Conservation (phyloP, 2,113 vertebrate genomes). For the Capricornis sumatraensis region DNA sequence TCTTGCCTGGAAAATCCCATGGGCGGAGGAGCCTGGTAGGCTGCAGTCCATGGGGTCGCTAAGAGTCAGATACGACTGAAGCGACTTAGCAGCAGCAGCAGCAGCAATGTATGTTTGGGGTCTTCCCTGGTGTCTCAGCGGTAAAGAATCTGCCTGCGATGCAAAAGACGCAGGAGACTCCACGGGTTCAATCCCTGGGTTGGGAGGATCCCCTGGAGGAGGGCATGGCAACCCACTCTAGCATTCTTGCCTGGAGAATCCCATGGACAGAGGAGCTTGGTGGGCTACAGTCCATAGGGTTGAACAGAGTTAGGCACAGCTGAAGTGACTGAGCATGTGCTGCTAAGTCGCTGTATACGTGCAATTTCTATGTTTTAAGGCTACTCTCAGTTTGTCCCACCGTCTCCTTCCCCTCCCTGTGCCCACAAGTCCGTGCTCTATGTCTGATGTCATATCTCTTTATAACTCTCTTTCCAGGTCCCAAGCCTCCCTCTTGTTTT, state of each 20-base stretch:
- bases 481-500: background rate
- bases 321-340: background rate
- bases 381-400: background rate
- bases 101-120: background rate
- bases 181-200: background rate
- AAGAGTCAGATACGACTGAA: too few relatives aligned
- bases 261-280: background rate
- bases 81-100: too few relatives aligned
- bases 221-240: background rate
- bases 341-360: background rate
- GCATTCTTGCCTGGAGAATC: background rate
- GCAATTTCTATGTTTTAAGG: background rate
- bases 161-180: background rate
- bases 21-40: too few relatives aligned
- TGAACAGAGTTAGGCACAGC: background rate
- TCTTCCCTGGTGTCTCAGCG: background rate
- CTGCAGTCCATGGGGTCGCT: too few relatives aligned
- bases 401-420: background rate
- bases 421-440: background rate
- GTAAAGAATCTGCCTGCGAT: background rate
- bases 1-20: too few relatives aligned
- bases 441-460: background rate
- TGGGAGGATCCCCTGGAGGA: background rate
- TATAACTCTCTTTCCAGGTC: background rate
- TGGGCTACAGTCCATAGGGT: background rate